These are phyloP conservation scores for Gallinago media DNA, from an alignment of 2,113 vertebrate genomes.

Conservation along the genomic window DNA sequence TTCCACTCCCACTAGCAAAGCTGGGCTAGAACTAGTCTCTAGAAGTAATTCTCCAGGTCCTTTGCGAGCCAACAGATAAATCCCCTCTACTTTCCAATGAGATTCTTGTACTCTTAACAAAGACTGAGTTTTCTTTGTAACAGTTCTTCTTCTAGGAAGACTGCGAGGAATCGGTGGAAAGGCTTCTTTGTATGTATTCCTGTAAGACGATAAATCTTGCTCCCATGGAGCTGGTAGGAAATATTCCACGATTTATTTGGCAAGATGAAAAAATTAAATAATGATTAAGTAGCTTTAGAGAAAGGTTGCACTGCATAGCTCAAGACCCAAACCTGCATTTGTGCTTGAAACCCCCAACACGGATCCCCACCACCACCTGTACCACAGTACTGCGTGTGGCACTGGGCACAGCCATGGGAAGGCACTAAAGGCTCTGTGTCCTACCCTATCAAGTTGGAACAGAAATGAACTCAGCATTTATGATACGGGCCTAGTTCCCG, in stretches of 20 bases:
- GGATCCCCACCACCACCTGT: neutral
- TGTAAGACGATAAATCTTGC: neutral
- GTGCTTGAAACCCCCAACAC: neutral
- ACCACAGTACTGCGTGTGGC: neutral
- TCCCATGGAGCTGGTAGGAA: neutral
- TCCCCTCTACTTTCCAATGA: neutral
- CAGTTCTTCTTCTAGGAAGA: neutral
- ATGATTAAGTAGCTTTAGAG: neutral
- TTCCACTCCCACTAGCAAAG: neutral
- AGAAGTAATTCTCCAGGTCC: neutral
- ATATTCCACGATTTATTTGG: neutral
- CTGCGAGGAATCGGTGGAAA: neutral
- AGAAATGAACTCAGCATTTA: constrained; percentile 12
- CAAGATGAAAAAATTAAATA: neutral
- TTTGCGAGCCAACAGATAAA: neutral
- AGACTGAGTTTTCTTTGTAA: neutral
- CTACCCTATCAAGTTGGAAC: neutral
- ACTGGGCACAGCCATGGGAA: neutral
- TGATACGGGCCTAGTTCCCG: neutral
- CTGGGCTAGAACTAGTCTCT: neutral
- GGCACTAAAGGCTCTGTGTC: neutral
- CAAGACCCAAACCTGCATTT: neutral
- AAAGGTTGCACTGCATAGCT: neutral
- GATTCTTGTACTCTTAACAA: neutral
- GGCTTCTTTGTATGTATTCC: neutral